Evolutionary conservation across 2,888 invertebrate species (phyloP), one percentile per base, ranked within the genome.

Genomic region (Coleophora flavipennella): DNA sequence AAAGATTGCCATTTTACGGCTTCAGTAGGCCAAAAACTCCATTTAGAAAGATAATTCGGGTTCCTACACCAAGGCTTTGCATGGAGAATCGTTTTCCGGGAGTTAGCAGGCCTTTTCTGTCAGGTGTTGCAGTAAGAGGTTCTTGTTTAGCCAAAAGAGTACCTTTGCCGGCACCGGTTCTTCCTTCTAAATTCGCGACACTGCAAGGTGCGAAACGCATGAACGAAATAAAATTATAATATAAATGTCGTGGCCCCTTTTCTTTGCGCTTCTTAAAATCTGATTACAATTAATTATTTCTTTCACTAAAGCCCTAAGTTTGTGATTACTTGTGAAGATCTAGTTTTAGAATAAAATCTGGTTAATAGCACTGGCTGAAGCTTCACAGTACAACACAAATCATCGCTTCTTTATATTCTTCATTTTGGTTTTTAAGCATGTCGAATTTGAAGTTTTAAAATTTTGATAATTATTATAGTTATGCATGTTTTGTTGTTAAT

Each of bases 151-250:
- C 86, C 53, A 75, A 85, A 69, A 81, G 85, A 65, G 61, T 86
- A 51, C 75, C 87, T 43, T 53, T 85, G 35, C 67, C 61, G 50
- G 64, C 64, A 36, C 79, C 86, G 40, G 72, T 86, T 41, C 71
- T 87, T 55, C 87, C 87, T 40, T 85, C 87, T 57, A 87, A 87
- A 76, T 85, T 85, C 57, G 60, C 75, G 42, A 67, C 76, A 47
- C 59, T 67, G 50, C 70, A 72, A 85, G 86, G 85, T 85, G 72
- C 29, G 41, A 26, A 35, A 12, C 41, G 42, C 46, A 49, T 45
- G 43, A 33, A 26, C 31, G 14, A 26, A 31, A 46, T 46, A 41
- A 38, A 49, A 48, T 9, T 29, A 4, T 29, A n/a, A 7, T 8
- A 29, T 51, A 37, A 38, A 48, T 56, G 58, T 63, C 49, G 48